Conservation (phyloP, 2,113 vertebrate species). For the Rhegmatorhina hoffmannsi region DNA sequence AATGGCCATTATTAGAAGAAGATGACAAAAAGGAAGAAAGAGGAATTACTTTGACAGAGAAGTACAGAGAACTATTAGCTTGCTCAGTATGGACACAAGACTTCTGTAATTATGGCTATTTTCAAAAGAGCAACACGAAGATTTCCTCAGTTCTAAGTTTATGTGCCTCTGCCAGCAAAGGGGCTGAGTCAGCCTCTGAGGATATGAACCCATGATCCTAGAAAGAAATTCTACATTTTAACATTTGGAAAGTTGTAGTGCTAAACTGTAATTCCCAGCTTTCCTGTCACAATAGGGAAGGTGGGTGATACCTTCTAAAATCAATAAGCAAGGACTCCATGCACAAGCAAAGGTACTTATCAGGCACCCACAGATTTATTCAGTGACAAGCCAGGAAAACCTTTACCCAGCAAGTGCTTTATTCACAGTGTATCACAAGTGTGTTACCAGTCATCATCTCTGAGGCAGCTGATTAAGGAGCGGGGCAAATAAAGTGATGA, state of each 20-base stretch:
- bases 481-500: neutral
- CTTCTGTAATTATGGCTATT: neutral
- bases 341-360: neutral
- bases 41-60: neutral
- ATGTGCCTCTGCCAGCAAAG: neutral
- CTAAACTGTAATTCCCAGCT: neutral
- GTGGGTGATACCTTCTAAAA: neutral
- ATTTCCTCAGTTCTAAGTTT: neutral
- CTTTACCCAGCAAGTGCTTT: neutral
- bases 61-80: neutral
- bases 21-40: neutral
- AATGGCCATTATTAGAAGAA: neutral
- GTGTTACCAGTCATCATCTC: neutral
- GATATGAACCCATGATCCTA: neutral
- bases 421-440: neutral
- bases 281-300: neutral
- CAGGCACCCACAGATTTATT: neutral
- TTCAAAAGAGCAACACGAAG: neutral
- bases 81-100: neutral
- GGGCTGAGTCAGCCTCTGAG: neutral
- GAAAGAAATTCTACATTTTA: neutral
- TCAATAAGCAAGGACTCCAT: neutral
- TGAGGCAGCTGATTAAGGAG: neutral
- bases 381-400: neutral
- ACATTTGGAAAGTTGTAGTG: neutral